A percentile compares a stretch with the other conserved stretches of the same genome.
Conservation (phyloP, 1,140 invertebrate species). For the Panagrolaimus sp. region DNA sequence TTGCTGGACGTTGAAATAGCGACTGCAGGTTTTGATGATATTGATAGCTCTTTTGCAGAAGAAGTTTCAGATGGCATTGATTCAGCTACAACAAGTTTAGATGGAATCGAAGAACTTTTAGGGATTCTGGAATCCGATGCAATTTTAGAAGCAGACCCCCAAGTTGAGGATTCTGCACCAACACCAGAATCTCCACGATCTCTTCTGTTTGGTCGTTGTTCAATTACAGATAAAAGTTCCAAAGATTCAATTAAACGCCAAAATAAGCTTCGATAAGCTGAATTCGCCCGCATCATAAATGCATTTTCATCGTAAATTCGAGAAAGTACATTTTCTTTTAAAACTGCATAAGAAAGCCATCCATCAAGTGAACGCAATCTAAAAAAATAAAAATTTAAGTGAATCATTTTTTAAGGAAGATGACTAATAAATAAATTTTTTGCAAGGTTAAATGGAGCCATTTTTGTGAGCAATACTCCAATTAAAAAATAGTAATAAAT, state of each 20-base stretch:
- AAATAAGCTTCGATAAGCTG: constrained; percentile 51
- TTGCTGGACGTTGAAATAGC: too few relatives aligned
- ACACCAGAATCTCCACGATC: constrained; percentile 17
- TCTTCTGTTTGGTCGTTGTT: constrained; percentile 20
- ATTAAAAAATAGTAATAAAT: constrained; percentile 8
- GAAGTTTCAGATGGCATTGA: not conserved
- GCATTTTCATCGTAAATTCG: constrained; percentile 43
- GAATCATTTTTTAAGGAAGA: not conserved
- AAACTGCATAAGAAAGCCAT: constrained; percentile 56
- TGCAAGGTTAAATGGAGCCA: too few relatives aligned
- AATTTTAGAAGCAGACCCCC: constrained; percentile 29
- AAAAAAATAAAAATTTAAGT: constrained; percentile 12
- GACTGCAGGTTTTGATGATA: not conserved
- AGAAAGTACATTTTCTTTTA: constrained; percentile 50
- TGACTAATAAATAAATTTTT: not conserved
- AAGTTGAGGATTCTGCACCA: constrained; percentile 7
- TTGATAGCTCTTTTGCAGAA: not conserved
- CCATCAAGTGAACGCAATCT: constrained; percentile 39
- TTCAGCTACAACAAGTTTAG: constrained; percentile 24
- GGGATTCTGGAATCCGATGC: constrained; percentile 50
- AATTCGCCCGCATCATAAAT: constrained; percentile 47
- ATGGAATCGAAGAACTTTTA: constrained; percentile 51
- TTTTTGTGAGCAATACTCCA: too few relatives aligned
- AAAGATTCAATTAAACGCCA: constrained; percentile 51
- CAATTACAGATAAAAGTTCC: constrained; percentile 51